Evolutionary conservation across 2,113 vertebrate genomes (phyloP).

Genomic region (Lophotis ruficrista): DNA sequence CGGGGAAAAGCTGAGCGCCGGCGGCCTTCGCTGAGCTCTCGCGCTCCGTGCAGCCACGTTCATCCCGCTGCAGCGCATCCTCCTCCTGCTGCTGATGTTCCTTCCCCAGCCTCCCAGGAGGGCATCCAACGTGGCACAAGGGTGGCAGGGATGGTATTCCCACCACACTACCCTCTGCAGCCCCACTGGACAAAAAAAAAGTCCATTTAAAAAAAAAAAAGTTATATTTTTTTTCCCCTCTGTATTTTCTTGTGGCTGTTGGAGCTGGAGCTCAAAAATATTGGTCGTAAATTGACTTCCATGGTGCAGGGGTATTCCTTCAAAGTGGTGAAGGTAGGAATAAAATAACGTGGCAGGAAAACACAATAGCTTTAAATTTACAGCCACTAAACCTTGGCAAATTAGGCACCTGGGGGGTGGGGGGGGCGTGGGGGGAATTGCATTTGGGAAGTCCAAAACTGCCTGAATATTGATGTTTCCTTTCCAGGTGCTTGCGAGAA

Average conservation of each 20-base stretch:
- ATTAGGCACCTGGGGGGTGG: not conserved
- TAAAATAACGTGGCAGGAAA: not conserved
- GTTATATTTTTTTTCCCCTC: not conserved
- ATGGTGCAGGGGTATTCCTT: not conserved
- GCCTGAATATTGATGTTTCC: not conserved
- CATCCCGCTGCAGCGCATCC: not conserved
- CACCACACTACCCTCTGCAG: not conserved
- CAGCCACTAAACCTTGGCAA: not conserved
- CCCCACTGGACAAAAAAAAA: not conserved
- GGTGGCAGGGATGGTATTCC: not conserved
- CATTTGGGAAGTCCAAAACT: not conserved
- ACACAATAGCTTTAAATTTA: not conserved
- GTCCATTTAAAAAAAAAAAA: not conserved
- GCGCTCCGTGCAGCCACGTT: not conserved
- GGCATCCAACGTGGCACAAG: rapidly evolving
- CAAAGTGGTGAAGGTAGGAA: rapidly evolving
- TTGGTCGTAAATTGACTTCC: not conserved
- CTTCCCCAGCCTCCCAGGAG: not conserved
- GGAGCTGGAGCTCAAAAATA: not conserved
- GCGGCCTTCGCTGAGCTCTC: not conserved
- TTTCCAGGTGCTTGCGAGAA: not conserved
- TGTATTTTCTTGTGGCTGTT: not conserved
- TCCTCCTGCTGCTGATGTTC: not conserved
- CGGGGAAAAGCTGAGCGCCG: not conserved
- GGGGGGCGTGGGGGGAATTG: not conserved